These are phyloP conservation scores for Nibea albiflora DNA, from an alignment of 2,113 vertebrate species.

Conservation along the genomic window DNA sequence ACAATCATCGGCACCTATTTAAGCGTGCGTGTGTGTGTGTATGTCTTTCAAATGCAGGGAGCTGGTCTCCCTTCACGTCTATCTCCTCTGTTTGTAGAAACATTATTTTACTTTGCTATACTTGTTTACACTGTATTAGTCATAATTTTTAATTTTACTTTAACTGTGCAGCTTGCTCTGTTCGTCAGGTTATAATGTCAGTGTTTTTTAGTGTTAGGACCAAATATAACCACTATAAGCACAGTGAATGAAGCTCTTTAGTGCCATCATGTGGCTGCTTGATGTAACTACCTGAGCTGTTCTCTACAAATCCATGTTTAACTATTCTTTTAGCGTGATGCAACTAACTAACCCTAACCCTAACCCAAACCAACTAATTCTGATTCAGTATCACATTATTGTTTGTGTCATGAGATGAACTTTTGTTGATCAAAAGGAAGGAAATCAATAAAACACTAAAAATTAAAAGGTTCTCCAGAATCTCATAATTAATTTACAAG, in stretches of 20 bases:
- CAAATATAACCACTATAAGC: background rate
- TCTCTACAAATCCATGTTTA: background rate
- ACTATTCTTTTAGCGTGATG: background rate
- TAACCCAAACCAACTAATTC: background rate
- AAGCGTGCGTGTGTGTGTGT: background rate
- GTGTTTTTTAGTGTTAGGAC: background rate
- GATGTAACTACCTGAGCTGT: background rate
- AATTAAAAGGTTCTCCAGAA: background rate
- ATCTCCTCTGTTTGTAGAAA: background rate
- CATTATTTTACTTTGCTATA: background rate
- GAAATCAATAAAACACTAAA: constrained; percentile 17
- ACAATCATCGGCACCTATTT: constrained; percentile 49
- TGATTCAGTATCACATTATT: background rate
- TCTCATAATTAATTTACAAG: background rate
- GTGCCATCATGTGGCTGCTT: background rate
- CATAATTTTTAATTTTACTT: background rate
- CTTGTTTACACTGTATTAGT: background rate
- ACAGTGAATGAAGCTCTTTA: background rate
- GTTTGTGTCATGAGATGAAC: background rate
- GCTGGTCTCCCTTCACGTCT: constrained; percentile 28
- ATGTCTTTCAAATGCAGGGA: constrained; percentile 13
- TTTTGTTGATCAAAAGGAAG: constrained; percentile 39
- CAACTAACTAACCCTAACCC: too few relatives aligned
- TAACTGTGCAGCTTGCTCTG: background rate
- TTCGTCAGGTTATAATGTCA: background rate